Percentiles rank a stretch among this genome's conserved stretches.
These are phyloP conservation scores for Crepidodera aurea DNA, from an alignment of 2,888 invertebrate genomes.

Conservation along the genomic window DNA sequence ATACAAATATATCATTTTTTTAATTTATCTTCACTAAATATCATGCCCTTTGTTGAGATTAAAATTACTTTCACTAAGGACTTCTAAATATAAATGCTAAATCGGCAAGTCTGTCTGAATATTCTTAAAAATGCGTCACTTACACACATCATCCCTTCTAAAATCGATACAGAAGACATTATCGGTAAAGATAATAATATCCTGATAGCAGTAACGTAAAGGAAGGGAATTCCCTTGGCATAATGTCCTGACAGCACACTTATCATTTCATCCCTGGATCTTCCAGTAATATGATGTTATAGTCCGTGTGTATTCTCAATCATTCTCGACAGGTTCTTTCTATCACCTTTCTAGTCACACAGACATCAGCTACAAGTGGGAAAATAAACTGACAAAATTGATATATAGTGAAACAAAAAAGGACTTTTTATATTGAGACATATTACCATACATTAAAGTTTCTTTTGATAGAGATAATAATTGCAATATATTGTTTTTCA, in stretches of 20 bases:
- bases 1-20: no score
- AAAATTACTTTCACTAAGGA: no score
- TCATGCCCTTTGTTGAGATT: no score
- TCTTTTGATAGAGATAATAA: no score
- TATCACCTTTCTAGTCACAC: conserved; percentile 47
- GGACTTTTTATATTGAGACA: not conserved
- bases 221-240: conserved; percentile 55
- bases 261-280: conserved; percentile 58
- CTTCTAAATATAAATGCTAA: no score
- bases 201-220: conserved; percentile 43
- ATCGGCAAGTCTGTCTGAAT: no score
- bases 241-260: conserved; percentile 57
- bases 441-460: no score
- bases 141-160: not conserved
- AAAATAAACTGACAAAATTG: conserved; percentile 32
- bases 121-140: not conserved
- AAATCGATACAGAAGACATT: conserved; percentile 37
- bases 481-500: no score
- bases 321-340: conserved; percentile 57
- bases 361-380: conserved; percentile 40
- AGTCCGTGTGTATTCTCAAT: conserved; percentile 61
- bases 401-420: conserved; percentile 25
- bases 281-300: conserved; percentile 62
- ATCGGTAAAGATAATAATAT: conserved; percentile 46
- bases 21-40: no score